Percentiles rank a stretch among this genome's conserved stretches.
Conservation (phyloP, 2,113 vertebrate genomes). For the Festucalex cinctus region DNA sequence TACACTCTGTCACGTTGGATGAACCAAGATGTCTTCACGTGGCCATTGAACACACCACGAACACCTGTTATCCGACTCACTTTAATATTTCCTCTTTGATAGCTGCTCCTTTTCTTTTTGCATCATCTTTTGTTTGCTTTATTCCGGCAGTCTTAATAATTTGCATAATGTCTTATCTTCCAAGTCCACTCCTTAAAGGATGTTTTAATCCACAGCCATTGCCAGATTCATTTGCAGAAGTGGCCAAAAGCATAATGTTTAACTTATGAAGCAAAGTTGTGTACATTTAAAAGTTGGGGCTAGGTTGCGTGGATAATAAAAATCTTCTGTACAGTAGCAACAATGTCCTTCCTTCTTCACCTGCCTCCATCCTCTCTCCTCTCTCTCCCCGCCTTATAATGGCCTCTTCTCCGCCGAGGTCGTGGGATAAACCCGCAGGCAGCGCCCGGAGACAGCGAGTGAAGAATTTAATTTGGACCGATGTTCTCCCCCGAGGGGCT, state of each 20-base stretch:
- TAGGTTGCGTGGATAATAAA: too few relatives aligned
- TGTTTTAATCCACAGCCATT: background rate
- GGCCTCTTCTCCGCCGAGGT: constrained; percentile 17
- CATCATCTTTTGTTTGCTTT: constrained; percentile 13
- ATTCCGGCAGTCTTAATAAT: constrained; percentile 12
- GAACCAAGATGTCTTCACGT: constrained; percentile 21
- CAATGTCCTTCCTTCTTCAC: background rate
- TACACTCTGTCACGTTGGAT: constrained; percentile 15
- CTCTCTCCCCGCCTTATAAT: background rate
- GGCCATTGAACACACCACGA: constrained; percentile 13
- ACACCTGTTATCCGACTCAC: constrained; percentile 27
- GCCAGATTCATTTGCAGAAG: background rate
- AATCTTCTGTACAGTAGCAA: background rate
- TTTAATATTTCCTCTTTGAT: constrained; percentile 9
- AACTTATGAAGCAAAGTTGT: background rate
- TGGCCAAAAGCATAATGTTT: background rate
- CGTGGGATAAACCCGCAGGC: constrained; percentile 38
- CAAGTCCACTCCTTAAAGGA: background rate
- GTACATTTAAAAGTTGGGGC: too few relatives aligned
- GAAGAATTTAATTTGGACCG: constrained; percentile 50
- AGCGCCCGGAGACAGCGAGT: constrained; percentile 28
- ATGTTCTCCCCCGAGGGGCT: constrained; percentile 37
- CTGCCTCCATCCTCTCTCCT: background rate
- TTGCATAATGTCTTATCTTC: constrained; percentile 13
- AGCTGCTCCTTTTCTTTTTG: constrained; percentile 7